Percentiles rank a stretch among this genome's conserved stretches.
These are phyloP conservation scores for Spondyliosoma cantharus DNA, from an alignment of 2,797 vertebrate species.

Conservation along the genomic window DNA sequence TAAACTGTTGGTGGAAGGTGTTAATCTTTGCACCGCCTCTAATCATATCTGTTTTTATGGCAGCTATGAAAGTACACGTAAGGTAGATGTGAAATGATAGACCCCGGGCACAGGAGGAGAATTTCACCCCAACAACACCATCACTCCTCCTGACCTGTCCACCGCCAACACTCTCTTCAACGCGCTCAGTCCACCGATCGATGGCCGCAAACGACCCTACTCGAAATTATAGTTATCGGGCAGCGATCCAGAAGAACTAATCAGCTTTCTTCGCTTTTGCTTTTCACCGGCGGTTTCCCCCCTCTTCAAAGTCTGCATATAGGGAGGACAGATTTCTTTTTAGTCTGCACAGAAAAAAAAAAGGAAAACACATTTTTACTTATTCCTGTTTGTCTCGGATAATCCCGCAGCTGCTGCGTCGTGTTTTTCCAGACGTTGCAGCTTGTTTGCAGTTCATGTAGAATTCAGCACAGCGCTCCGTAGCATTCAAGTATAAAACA, in stretches of 20 bases:
- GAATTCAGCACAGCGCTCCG: not conserved
- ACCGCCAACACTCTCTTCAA: conserved; percentile 13
- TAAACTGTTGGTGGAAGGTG: not conserved
- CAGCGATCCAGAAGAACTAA: conserved; percentile 32
- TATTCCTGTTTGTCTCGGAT: conserved; percentile 30
- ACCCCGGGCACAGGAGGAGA: not conserved
- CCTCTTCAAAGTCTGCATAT: conserved; percentile 26
- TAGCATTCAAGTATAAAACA: not conserved
- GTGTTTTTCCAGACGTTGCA: conserved; percentile 33
- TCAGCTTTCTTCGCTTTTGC: conserved; percentile 28
- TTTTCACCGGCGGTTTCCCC: not conserved
- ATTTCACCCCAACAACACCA: conserved; percentile 3
- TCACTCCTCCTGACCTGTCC: conserved; percentile 20
- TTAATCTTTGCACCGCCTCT: not conserved
- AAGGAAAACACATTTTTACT: conserved; percentile 10
- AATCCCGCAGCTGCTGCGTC: conserved; percentile 52
- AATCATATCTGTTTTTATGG: conserved; percentile 12
- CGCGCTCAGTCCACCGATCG: conserved; percentile 29
- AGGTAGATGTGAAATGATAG: conserved; percentile 11
- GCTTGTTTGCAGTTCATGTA: conserved; percentile 37
- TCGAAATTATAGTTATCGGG: conserved; percentile 37
- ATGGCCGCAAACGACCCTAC: conserved; percentile 33
- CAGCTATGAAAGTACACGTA: conserved; percentile 10
- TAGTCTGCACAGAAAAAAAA: conserved; percentile 21
- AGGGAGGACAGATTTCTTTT: conserved; percentile 20